Base-by-base conservation (phyloP, 2,888 invertebrate genomes). In the Meteorus cinctellus region DNA sequence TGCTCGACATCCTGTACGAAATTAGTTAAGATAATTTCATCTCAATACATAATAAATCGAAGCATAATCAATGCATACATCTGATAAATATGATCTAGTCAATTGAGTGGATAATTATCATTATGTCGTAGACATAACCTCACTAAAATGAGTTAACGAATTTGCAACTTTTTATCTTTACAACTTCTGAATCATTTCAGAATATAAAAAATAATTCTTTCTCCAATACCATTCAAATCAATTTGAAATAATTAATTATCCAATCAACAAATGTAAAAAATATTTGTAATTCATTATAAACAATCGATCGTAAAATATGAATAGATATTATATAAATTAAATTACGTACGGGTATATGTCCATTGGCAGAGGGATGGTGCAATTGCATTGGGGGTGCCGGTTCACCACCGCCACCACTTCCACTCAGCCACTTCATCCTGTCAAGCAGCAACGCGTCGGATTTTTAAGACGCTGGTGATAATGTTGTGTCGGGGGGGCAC, bases 381-480 rank as follows among this genome's bases (percentile, higher is more conserved):
- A 89, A 84, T 82, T 89, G 89, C 87, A 89, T 88, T 78, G 89
- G 88, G 83, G 89, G 87, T 86, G 89, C 89, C 94, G 93, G 90
- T 92, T 92, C 90, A 93, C 94, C 90, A 91, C 92, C 90, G 93
- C 93, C 92, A 92, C 94, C 91, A 89, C 89, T 88, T 90, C 91
- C 86, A 90, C 91, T 85, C 83, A 90, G 85, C 89, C 90, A 89
- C 89, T 89, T 89, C 89, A 89, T 89, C 81, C 85, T 87, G 84
- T 84, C 85, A 19, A 55, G 59, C 19, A 69, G 72, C 70, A 72
- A 73, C 66, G 48, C 68, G 75, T 69, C 59, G 65, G 60, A 59
- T 69, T 41, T 31, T 48, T 67, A 62, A 36, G 55, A 73, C 62
- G 72, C 70, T 72, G 68, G 60, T 76, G 76, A 75, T 69, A 73